Base-by-base conservation (phyloP, 1,140 invertebrate species). In the Arion vulgaris region DNA sequence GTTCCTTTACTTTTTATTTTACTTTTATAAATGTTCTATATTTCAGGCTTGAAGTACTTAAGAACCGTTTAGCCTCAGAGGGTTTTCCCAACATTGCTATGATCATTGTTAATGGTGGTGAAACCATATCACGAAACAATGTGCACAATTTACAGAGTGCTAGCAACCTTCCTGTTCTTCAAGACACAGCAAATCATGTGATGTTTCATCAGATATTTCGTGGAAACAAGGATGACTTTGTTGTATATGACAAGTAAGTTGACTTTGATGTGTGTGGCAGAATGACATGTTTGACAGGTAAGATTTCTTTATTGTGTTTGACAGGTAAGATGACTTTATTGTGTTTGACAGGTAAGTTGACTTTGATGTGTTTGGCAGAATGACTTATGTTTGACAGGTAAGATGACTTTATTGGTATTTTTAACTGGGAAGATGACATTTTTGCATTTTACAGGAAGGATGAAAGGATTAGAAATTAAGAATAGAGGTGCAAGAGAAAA, bases 271-370 rank as follows among this genome's bases (percentile, higher is more conserved):
- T n/a, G n/a, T n/a, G n/a, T n/a, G n/a, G n/a, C n/a, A n/a, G n/a
- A n/a, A n/a, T n/a, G n/a, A n/a, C 34, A 45, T 75, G 41, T 75
- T 39, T 75, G 73, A 75, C 73, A 75, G 73, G 73, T 75, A 23
- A 53, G 45, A 5, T 57, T n/a, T n/a, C n/a, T n/a, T n/a, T n/a
- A n/a, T n/a, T n/a, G n/a, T n/a, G n/a, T n/a, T n/a, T n/a, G n/a
- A n/a, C n/a, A n/a, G n/a, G n/a, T n/a, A n/a, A n/a, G n/a, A n/a
- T n/a, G n/a, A n/a, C n/a, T n/a, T n/a, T n/a, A n/a, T n/a, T n/a
- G n/a, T n/a, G n/a, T n/a, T n/a, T n/a, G n/a, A n/a, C n/a, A n/a
- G n/a, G n/a, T n/a, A n/a, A n/a, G n/a, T n/a, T n/a, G n/a, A n/a
- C n/a, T n/a, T n/a, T n/a, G n/a, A n/a, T n/a, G n/a, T n/a, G n/a